Base-by-base conservation (phyloP, 1,140 invertebrate genomes). In the Sycophila sp. region DNA sequence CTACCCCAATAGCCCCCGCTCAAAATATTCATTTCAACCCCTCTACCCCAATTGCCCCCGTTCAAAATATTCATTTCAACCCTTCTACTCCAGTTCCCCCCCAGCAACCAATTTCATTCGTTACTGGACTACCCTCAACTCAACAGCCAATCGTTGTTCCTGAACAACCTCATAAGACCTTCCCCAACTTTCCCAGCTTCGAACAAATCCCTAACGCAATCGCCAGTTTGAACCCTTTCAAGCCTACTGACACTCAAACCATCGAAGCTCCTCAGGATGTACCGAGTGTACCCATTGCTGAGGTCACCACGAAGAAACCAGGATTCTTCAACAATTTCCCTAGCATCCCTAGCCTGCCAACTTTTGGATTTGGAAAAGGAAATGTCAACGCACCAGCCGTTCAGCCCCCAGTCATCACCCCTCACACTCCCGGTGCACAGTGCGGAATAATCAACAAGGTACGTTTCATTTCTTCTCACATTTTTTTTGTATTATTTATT, bases 391-490 rank as follows among this genome's bases (percentile, higher is more conserved):
- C 73, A 6, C 45, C 70, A 2, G 75, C 71, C 28, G 68, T 71
- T 38, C 47, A 75, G n/a, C 47, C 71, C 0, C 38, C 64, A 6
- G 17, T 75, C n/a, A 68, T 76, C 51, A 3, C 72, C 26, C 67
- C 73, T 0, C 76, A 78, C 22, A 73, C 62, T 7, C 77, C 77
- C 24, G 78, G 78, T 28, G 67, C 62, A 58, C 77, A 81, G 53
- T 87, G 86, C 34, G 86, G 86, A 62, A 72, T 84, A 30, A 82
- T 80, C 68, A 85, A 86, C 63, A 63, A 76, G 47, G 86, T 87
- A 76, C 80, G 79, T 78, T 11, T 51, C 24, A 59, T 3, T 47
- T n/a, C n/a, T n/a, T n/a, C n/a, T n/a, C n/a, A n/a, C n/a, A n/a
- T n/a, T n/a, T n/a, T n/a, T n/a, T n/a, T n/a, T n/a, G n/a, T n/a